Conservation (phyloP, 2,113 vertebrate genomes). For the Willisornis vidua region DNA sequence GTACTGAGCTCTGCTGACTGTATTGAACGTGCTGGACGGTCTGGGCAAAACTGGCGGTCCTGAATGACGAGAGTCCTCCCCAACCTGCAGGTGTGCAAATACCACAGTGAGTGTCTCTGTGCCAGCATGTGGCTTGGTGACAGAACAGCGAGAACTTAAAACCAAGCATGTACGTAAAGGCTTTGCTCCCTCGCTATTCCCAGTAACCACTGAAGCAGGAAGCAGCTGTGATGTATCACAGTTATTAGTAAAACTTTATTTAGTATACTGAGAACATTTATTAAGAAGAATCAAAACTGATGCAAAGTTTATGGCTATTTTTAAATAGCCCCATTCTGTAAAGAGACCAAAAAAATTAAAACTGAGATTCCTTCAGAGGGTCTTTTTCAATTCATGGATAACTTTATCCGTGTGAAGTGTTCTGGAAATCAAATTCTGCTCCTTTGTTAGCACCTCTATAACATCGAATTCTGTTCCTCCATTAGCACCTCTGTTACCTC, state of each 20-base stretch:
- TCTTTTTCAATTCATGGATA: not conserved
- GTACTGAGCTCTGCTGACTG: constrained; percentile 91
- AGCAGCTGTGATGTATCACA: not conserved
- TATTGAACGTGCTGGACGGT: constrained; percentile 93
- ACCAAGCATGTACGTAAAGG: fast-evolving
- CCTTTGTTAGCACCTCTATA: not conserved
- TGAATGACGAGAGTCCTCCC: constrained; percentile 90
- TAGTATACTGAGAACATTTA: not conserved
- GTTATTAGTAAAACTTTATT: not conserved
- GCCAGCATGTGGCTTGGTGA: fast-evolving
- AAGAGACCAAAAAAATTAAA: not conserved
- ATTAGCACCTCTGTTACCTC: not conserved
- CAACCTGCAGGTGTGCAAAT: constrained; percentile 79
- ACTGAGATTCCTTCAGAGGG: not conserved
- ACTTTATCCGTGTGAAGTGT: not conserved
- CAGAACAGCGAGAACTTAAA: not conserved
- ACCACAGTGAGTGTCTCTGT: not conserved
- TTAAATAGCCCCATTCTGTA: not conserved
- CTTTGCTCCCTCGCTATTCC: not conserved
- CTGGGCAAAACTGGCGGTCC: constrained; percentile 87
- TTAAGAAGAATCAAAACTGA: not conserved
- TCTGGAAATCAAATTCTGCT: not conserved
- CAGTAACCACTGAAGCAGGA: not conserved
- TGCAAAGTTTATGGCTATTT: not conserved
- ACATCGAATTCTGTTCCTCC: not conserved